These are phyloP conservation scores for Staurois parvus DNA, from an alignment of 2,797 vertebrate genomes.

Conservation along the genomic window DNA sequence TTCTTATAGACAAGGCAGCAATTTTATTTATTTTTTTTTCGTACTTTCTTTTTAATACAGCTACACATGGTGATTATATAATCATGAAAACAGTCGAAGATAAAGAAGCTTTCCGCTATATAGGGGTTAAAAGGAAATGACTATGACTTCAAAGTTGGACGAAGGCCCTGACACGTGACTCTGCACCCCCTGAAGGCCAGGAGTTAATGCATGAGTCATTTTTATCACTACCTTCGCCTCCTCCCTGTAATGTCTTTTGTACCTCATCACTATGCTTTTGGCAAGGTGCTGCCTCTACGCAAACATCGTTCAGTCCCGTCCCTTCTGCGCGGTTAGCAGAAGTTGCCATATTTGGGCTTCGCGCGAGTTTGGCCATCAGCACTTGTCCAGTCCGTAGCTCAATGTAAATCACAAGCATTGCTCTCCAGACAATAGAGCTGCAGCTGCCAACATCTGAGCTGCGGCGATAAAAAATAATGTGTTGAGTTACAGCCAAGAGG, in stretches of 20 bases:
- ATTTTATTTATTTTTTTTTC: no score
- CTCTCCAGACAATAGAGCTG: slow-evolving; percentile 54
- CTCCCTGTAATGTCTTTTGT: slow-evolving; percentile 15
- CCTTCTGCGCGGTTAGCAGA: slow-evolving; percentile 46
- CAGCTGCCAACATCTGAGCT: slow-evolving; percentile 58
- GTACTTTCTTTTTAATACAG: no score
- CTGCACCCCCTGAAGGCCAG: slow-evolving; percentile 4
- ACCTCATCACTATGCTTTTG: slow-evolving; percentile 34
- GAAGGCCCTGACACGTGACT: background rate
- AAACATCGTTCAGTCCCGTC: slow-evolving; percentile 32
- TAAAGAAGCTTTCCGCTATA: background rate
- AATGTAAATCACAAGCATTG: slow-evolving; percentile 57
- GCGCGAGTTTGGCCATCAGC: slow-evolving; percentile 52
- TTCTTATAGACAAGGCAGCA: no score
- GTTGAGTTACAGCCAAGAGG: slow-evolving; percentile 49
- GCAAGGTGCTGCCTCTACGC: slow-evolving; percentile 37
- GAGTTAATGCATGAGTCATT: slow-evolving; percentile 33
- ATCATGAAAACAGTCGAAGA: background rate
- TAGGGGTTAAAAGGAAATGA: background rate
- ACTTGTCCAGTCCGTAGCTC: slow-evolving; percentile 37
- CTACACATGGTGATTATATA: background rate
- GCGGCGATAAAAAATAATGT: slow-evolving; percentile 56
- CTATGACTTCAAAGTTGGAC: background rate
- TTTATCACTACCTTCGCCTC: slow-evolving; percentile 15
- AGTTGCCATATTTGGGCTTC: slow-evolving; percentile 59